Evolutionary conservation across 2,888 invertebrate genomes (phyloP).

Genomic region (Ophion obscuratus): DNA sequence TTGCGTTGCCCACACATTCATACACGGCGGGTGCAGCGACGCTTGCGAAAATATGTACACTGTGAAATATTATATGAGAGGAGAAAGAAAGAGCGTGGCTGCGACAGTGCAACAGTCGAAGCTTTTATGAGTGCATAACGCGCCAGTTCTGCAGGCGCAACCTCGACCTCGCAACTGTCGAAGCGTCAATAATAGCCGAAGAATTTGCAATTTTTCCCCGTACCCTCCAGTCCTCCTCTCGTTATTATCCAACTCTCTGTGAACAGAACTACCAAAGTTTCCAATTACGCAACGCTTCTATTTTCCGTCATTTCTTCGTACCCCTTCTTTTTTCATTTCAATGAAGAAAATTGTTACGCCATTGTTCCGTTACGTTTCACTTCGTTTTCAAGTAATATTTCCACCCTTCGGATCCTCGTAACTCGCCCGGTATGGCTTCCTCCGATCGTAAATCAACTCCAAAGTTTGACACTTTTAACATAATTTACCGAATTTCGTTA

Average conservation of each 20-base stretch:
- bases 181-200: slow-evolving; percentile 2
- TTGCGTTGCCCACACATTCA: neutral
- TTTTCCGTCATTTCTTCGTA: neutral
- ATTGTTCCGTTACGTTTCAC: neutral
- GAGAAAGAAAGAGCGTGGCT: neutral
- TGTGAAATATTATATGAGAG: neutral
- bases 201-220: slow-evolving; percentile 23
- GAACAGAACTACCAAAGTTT: slow-evolving; percentile 4
- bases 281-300: slow-evolving; percentile 5
- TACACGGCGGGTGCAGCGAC: neutral
- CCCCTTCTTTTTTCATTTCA: neutral
- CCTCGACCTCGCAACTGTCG: slow-evolving; percentile 1
- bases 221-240: neutral
- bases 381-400: neutral
- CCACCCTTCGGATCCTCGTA: neutral
- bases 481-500: neutral
- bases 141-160: neutral
- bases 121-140: neutral
- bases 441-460: neutral
- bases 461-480: neutral
- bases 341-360: neutral
- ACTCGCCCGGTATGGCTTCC: neutral
- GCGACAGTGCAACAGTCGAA: neutral
- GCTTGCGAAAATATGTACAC: neutral
- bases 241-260: slow-evolving; percentile 4